Conservation (phyloP, 2,113 vertebrate species). For the Solenodon paradoxus region DNA sequence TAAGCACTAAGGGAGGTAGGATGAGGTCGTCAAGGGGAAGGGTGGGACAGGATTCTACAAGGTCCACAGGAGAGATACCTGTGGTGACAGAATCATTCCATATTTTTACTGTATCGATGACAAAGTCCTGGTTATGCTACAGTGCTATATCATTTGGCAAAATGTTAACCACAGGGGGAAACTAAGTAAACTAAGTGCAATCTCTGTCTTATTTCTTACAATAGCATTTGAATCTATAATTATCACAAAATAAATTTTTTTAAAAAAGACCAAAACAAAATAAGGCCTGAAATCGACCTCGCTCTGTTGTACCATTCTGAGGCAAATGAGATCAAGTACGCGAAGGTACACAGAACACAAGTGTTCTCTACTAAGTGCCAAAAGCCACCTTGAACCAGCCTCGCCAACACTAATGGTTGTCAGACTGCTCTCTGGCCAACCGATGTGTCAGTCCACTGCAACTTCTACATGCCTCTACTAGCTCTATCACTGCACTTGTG, state of each 20-base stretch:
- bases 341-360: not conserved
- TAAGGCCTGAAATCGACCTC: not conserved
- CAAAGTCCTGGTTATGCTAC: not conserved
- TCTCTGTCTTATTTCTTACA: slow-evolving; percentile 19
- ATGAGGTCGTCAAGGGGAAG: not conserved
- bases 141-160: not conserved
- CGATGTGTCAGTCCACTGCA: too few relatives aligned
- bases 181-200: not conserved
- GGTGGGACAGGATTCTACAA: not conserved
- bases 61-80: not conserved
- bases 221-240: not conserved
- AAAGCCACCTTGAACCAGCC: not conserved
- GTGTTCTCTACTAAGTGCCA: not conserved
- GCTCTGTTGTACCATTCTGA: not conserved
- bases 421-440: not conserved
- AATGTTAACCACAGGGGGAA: not conserved
- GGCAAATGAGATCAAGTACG: not conserved
- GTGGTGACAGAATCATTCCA: not conserved
- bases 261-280: not conserved
- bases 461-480: not conserved
- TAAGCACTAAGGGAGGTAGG: not conserved
- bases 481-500: not conserved
- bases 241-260: not conserved
- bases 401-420: not conserved
- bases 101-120: not conserved